Evolutionary conservation across 2,888 invertebrate genomes (phyloP).

Genomic region (Polyommatus icarus): DNA sequence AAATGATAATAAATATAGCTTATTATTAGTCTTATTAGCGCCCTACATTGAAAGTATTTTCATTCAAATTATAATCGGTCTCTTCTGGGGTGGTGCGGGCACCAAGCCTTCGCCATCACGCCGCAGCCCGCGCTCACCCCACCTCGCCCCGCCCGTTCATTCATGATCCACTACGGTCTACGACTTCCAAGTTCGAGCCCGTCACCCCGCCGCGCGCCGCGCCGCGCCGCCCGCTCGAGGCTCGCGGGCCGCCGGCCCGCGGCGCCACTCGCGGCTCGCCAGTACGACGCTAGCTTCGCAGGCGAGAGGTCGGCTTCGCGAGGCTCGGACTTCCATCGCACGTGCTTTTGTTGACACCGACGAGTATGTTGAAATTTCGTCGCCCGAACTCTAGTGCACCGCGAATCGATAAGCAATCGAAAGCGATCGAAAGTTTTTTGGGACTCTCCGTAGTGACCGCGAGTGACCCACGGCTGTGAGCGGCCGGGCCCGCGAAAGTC

Average conservation of each 20-base stretch:
- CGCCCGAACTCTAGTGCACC: background rate
- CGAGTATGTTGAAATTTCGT: constrained; percentile 43
- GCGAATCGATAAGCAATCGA: background rate
- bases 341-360: constrained; percentile 49
- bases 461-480: background rate
- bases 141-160: constrained; percentile 84
- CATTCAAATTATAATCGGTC: no score
- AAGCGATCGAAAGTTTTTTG: background rate
- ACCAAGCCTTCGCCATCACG: background rate
- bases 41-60: no score
- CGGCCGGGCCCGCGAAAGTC: background rate
- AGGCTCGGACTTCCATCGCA: constrained; percentile 44
- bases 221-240: constrained; percentile 32
- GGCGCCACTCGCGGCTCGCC: constrained; percentile 30
- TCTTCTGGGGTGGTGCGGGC: no score
- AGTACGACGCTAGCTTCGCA: constrained; percentile 47
- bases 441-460: background rate
- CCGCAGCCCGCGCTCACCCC: constrained; percentile 85
- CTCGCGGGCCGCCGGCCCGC: constrained; percentile 19
- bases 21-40: no score
- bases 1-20: no score
- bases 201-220: constrained; percentile 30
- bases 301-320: constrained; percentile 50
- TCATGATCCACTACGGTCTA: background rate
- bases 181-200: background rate